phyloP scores from a whole-genome alignment of 1,140 invertebrate species.

The Cotesia glomerata region DNA sequence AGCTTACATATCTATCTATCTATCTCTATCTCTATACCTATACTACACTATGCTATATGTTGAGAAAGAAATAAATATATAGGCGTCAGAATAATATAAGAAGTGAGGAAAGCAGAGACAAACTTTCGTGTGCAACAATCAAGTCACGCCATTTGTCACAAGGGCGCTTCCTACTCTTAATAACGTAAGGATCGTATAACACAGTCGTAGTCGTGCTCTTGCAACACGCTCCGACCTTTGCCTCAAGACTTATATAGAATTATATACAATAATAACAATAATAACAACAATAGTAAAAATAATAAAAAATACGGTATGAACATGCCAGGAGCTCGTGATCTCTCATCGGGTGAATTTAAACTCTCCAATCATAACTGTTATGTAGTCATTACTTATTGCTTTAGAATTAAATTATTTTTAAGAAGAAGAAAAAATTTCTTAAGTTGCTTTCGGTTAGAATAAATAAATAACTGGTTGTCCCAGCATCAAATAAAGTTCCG shows the following conservation, averaged over 20 bases:
- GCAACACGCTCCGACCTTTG: conserved; percentile 16
- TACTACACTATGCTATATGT: not conserved
- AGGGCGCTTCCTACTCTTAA: conserved; percentile 53
- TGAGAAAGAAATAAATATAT: no score
- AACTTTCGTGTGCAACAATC: conserved; percentile 47
- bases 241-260: not conserved
- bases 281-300: conserved; percentile 7
- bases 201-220: conserved; percentile 35
- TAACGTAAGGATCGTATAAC: conserved; percentile 39
- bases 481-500: no score
- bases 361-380: conserved; percentile 17
- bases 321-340: conserved; percentile 43
- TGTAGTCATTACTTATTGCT: not conserved
- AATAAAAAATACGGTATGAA: conserved; percentile 41
- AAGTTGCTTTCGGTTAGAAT: no score
- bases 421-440: not conserved
- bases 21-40: no score
- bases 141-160: conserved; percentile 54
- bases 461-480: no score
- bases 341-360: conserved; percentile 31
- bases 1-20: conserved; percentile 20
- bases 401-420: no score
- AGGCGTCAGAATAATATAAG: not conserved
- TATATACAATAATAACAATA: not conserved
- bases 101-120: conserved; percentile 1